Percentiles rank a stretch among this genome's conserved stretches.
Evolutionary conservation across 2,113 vertebrate genomes (phyloP).

Genomic region (Hippoglossus stenolepis): DNA sequence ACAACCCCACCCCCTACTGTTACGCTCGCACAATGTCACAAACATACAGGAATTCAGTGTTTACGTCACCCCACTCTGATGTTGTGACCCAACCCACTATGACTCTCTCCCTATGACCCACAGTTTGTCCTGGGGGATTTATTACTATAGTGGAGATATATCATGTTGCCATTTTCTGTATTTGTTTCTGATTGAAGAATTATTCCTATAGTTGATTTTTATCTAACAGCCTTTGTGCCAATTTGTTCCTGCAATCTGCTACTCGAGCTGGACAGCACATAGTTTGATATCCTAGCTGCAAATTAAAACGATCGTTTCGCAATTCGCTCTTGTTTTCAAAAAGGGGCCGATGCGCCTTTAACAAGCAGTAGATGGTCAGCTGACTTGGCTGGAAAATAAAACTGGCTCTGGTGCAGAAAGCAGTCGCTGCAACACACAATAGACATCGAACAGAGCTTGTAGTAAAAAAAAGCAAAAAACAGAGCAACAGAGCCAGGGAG

Average conservation of each 20-base stretch:
- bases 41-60: conserved; percentile 19
- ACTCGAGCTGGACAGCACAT: not conserved
- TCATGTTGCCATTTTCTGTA: not conserved
- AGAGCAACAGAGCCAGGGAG: conserved; percentile 16
- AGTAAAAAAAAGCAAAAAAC: conserved; percentile 14
- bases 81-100: conserved; percentile 30
- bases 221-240: not conserved
- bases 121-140: not conserved
- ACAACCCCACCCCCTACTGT: conserved; percentile 25
- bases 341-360: conserved; percentile 67
- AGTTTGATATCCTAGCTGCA: not conserved
- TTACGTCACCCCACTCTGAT: conserved; percentile 34
- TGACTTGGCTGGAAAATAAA: conserved; percentile 62
- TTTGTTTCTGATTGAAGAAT: not conserved
- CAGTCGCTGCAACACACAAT: conserved; percentile 34
- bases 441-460: conserved; percentile 9
- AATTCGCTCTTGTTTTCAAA: conserved; percentile 42
- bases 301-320: conserved; percentile 20
- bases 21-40: conserved; percentile 36
- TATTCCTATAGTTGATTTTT: not conserved
- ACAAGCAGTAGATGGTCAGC: conserved; percentile 66
- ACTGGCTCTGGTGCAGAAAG: conserved; percentile 49
- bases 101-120: conserved; percentile 38
- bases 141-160: not conserved
- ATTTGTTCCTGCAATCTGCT: not conserved